phyloP scores from a whole-genome alignment of 2,888 invertebrate species.

The Drosophila atripex region DNA sequence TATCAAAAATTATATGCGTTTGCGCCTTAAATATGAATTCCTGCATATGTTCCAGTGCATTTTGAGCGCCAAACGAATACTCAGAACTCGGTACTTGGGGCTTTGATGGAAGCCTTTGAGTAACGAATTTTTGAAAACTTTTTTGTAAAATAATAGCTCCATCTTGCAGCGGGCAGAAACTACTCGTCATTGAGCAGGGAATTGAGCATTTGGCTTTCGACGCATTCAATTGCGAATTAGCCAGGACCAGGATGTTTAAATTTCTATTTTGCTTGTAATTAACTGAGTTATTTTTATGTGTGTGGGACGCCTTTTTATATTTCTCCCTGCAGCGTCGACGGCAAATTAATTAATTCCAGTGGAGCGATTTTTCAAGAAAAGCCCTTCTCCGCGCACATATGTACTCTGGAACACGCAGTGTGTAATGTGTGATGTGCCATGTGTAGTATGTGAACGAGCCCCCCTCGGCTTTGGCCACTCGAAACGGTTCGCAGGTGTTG shows the following conservation, averaged over 20 bases:
- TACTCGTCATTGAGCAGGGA: too few relatives aligned
- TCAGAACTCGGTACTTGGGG: background rate
- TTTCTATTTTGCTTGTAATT: background rate
- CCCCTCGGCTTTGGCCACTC: constrained; percentile 47
- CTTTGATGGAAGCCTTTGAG: background rate
- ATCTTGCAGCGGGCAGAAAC: too few relatives aligned
- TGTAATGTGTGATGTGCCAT: background rate
- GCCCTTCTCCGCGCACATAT: constrained; percentile 58
- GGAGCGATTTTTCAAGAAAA: constrained; percentile 78
- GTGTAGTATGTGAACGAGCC: background rate
- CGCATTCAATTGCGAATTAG: too few relatives aligned
- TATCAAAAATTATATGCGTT: constrained; percentile 47
- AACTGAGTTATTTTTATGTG: constrained; percentile 14
- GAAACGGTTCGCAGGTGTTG: constrained; percentile 75
- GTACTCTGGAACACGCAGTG: background rate
- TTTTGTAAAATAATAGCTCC: background rate
- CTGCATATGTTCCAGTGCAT: constrained; percentile 17
- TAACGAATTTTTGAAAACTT: background rate
- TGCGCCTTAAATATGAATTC: constrained; percentile 38
- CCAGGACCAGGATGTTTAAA: background rate
- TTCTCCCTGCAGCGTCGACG: constrained; percentile 50
- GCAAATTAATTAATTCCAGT: constrained; percentile 80
- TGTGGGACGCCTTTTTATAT: constrained; percentile 26
- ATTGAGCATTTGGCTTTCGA: too few relatives aligned
- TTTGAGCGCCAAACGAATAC: constrained; percentile 23